Conservation (phyloP, 2,797 vertebrate species). For the Ctenopoma multispine region DNA sequence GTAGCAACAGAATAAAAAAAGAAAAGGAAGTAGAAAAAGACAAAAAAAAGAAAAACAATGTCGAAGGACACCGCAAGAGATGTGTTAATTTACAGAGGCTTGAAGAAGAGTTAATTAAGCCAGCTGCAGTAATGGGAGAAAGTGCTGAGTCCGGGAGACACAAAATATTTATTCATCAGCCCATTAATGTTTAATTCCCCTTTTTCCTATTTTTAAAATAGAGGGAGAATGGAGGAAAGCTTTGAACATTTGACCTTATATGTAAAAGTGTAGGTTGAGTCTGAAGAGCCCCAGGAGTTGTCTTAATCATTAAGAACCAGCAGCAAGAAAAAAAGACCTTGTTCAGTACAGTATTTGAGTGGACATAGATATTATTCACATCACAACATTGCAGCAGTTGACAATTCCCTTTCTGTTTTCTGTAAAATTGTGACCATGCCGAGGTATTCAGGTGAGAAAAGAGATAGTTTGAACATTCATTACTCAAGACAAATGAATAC, state of each 20-base stretch:
- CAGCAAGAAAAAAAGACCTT: slow-evolving; percentile 33
- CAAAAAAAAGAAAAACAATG: slow-evolving; percentile 50
- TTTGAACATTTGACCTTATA: slow-evolving; percentile 85
- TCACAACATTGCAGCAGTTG: slow-evolving; percentile 43
- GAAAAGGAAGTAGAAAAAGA: neutral
- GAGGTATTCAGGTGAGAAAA: slow-evolving; percentile 14
- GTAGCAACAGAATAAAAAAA: slow-evolving; percentile 44
- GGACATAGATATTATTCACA: slow-evolving; percentile 51
- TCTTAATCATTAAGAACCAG: slow-evolving; percentile 75
- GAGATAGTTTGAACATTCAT: slow-evolving; percentile 5
- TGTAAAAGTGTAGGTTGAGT: slow-evolving; percentile 79
- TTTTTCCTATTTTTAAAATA: slow-evolving; percentile 70
- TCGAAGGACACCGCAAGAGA: slow-evolving; percentile 74
- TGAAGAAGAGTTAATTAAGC: slow-evolving; percentile 82
- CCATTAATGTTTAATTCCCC: slow-evolving; percentile 82
- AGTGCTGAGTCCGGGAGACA: slow-evolving; percentile 82
- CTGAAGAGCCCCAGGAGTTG: slow-evolving; percentile 65
- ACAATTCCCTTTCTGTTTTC: slow-evolving; percentile 9
- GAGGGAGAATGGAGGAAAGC: slow-evolving; percentile 67
- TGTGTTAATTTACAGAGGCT: slow-evolving; percentile 80
- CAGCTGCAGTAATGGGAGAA: slow-evolving; percentile 69
- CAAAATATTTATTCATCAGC: slow-evolving; percentile 85
- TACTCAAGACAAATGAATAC: slow-evolving; percentile 14
- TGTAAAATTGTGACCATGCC: neutral
- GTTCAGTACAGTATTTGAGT: slow-evolving; percentile 38